phyloP scores from a whole-genome alignment of 2,888 invertebrate genomes.

The Harpalus rufipes region DNA sequence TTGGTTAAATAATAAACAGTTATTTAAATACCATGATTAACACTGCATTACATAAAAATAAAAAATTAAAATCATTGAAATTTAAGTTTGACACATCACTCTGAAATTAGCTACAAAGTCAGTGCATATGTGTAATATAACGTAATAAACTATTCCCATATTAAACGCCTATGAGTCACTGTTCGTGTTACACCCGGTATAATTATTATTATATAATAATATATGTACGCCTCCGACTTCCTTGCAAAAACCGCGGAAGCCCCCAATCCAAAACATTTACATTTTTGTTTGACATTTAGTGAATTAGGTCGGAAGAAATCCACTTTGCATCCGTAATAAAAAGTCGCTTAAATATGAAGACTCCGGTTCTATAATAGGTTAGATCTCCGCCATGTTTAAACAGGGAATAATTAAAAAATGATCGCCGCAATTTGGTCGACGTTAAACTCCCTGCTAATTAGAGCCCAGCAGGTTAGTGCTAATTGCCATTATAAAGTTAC shows the following conservation, averaged over 20 bases:
- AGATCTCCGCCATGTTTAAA: conserved; percentile 47
- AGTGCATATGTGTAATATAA: no score
- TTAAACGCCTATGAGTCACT: no score
- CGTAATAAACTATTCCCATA: no score
- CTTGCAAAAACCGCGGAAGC: conserved; percentile 8
- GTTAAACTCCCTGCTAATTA: conserved; percentile 64
- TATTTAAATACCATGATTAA: no score
- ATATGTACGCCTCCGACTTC: not conserved
- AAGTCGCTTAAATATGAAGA: conserved; percentile 65
- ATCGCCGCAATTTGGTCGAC: conserved; percentile 67
- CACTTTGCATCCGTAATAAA: conserved; percentile 67
- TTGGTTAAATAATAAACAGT: no score
- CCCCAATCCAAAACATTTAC: conserved; percentile 29
- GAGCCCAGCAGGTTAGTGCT: conserved; percentile 62
- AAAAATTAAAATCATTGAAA: no score
- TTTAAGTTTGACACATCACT: no score
- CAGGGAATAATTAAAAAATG: conserved; percentile 69
- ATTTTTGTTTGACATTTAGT: conserved; percentile 38
- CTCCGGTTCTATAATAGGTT: not conserved
- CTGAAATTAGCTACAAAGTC: no score
- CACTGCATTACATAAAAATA: no score
- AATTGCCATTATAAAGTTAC: conserved; percentile 66
- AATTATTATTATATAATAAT: no score
- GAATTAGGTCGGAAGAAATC: conserved; percentile 59
- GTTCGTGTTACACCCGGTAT: no score